These are phyloP conservation scores for Saccostrea cuccullata DNA, from an alignment of 1,140 invertebrate species.

Conservation along the genomic window DNA sequence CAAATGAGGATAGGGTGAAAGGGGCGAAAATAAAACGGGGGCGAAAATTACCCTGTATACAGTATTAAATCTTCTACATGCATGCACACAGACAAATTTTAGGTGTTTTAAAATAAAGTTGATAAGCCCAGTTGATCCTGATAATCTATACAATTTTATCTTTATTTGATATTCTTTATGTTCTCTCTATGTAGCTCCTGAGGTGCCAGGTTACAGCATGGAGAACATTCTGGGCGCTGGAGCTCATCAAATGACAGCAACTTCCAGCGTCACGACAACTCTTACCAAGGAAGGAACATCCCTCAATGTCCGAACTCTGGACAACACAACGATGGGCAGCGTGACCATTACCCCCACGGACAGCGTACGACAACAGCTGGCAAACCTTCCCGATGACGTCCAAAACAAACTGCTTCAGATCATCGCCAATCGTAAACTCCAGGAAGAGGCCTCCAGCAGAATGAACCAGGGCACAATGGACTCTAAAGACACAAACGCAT, in stretches of 20 bases:
- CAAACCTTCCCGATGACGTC: conserved; percentile 44
- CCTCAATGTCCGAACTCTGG: conserved; percentile 51
- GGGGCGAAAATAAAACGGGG: too few species aligned
- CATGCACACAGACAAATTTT: too few species aligned
- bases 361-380: conserved; percentile 43
- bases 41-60: too few species aligned
- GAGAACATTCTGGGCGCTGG: conserved; percentile 12
- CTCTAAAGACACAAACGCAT: background rate
- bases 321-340: conserved; percentile 61
- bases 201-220: conserved; percentile 33
- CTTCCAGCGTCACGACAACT: conserved; percentile 37
- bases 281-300: conserved; percentile 33
- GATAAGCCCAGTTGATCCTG: too few species aligned
- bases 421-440: conserved; percentile 48
- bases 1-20: too few species aligned
- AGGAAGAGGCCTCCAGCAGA: conserved; percentile 44
- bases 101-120: background rate
- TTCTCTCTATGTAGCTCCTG: background rate
- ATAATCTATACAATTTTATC: too few species aligned
- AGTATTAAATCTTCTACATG: too few species aligned
- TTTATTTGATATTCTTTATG: background rate
- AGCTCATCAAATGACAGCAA: background rate
- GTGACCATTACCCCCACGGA: conserved; percentile 53
- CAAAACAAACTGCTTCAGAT: conserved; percentile 50
- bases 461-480: conserved; percentile 42